Percentiles rank a stretch among this genome's conserved stretches.
These are phyloP conservation scores for Halcyon malimbica DNA, from an alignment of 2,113 vertebrate genomes.

Conservation along the genomic window DNA sequence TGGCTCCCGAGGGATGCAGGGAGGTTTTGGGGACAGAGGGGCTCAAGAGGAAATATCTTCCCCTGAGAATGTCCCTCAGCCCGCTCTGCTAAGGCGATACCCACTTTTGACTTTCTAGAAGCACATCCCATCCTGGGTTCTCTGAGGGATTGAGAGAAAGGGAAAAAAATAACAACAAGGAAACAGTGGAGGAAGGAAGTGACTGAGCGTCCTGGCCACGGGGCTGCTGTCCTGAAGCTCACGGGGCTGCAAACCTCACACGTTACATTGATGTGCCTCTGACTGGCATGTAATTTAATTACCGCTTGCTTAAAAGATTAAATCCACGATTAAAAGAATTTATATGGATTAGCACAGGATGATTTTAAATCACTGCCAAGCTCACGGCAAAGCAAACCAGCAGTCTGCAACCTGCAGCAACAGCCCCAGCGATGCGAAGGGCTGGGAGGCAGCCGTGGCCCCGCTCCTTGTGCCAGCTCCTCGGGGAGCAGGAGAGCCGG, in stretches of 20 bases:
- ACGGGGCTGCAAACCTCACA: background rate
- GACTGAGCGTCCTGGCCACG: rapidly evolving
- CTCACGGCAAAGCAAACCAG: background rate
- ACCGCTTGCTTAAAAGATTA: constrained; percentile 62
- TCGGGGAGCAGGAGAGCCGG: rapidly evolving
- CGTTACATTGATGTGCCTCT: background rate
- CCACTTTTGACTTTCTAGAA: background rate
- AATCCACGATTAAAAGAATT: constrained; percentile 70
- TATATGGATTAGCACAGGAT: constrained; percentile 64
- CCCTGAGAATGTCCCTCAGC: background rate
- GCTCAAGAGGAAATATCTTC: background rate
- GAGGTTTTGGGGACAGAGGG: background rate
- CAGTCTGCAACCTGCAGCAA: background rate
- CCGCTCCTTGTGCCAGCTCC: background rate
- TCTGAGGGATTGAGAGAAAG: rapidly evolving
- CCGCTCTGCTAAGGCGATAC: background rate
- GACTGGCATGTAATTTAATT: constrained; percentile 68
- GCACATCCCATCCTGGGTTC: background rate
- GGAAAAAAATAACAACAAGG: background rate
- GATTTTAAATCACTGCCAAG: constrained; percentile 57
- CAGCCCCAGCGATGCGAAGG: background rate
- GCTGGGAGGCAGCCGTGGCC: background rate
- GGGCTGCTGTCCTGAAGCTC: background rate
- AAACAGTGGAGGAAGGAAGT: rapidly evolving
- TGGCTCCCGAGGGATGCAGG: rapidly evolving